Evolutionary conservation across 2,113 vertebrate genomes (phyloP), one percentile per base, ranked within the genome.

Genomic region (Gavialis gangeticus): DNA sequence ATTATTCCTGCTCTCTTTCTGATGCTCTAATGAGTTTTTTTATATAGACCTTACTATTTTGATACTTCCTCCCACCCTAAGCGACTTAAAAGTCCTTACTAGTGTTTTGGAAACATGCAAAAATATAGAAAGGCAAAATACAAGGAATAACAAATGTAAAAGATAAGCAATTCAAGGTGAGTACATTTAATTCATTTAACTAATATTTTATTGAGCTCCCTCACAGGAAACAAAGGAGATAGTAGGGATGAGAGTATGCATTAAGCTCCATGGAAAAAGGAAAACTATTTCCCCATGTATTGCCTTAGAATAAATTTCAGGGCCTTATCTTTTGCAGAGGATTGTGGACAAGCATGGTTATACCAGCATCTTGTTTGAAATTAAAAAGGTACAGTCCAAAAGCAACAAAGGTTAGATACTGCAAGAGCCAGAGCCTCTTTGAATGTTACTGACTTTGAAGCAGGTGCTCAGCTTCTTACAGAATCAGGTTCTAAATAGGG

Each of bases 341-440:
- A 80, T 67, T 75, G 11, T 56, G 79, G 37, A 1, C 19, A 37
- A 4, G 2, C 27, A 2, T 24, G 4, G 2, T 55, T 12, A 30
- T 0, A 0, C 6, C 57, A 46, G 22, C 37, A 15, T 22, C 55
- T 37, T 27, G 16, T 25, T 75, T 78, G 6, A 82, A 76, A 25
- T 0, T 2, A 25, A 34, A 21, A 59, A 34, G 46, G 46, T 19
- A 69, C 18, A 18, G 17, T 57, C 58, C 12, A 37, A 59, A 59
- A n/a, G 76, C 57, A 59, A 58, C 58, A 60, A n/a, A 79, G 27
- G n/a, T 37, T 19, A 84, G 66, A 37, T 2, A 2, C 46, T n/a
- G 4, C 2, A 84, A 69, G 5, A 10, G 17, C 28, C 57, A 59
- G 21, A 30, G 28, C 22, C 12, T 5, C 30, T 4, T 69, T 24